phyloP scores from a whole-genome alignment of 2,888 invertebrate genomes.

The Tridacna crocea region DNA sequence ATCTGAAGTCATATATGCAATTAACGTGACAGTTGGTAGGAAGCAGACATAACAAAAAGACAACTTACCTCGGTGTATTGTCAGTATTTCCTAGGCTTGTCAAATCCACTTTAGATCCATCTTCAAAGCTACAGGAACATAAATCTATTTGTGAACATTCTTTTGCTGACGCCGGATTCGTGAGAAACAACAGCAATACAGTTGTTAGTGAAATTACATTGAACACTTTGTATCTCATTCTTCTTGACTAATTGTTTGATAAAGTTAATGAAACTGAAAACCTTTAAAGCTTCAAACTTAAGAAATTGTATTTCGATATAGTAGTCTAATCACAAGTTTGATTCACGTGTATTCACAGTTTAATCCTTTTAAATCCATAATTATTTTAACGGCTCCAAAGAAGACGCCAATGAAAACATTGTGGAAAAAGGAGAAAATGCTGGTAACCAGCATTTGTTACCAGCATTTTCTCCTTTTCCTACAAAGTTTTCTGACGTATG shows the following conservation, averaged over 20 bases:
- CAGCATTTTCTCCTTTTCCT: not conserved
- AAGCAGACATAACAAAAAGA: not conserved
- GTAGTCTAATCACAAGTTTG: too few species aligned
- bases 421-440: not conserved
- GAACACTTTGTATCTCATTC: not conserved
- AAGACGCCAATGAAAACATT: not conserved
- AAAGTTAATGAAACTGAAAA: too few species aligned
- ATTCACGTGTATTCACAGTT: not conserved
- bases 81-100: conserved; percentile 55
- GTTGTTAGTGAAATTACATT: not conserved
- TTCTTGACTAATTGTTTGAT: not conserved
- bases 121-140: conserved; percentile 53
- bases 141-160: conserved; percentile 27
- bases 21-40: too few species aligned
- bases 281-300: too few species aligned
- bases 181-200: not conserved
- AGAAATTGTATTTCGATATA: too few species aligned
- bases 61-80: conserved; percentile 51
- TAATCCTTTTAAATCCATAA: not conserved
- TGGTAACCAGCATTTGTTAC: not conserved
- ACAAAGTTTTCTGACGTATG: not conserved
- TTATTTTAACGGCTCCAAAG: not conserved
- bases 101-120: conserved; percentile 48
- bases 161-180: conserved; percentile 8
- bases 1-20: too few species aligned